A percentile compares a stretch with the other conserved stretches of the same genome.
Conservation (phyloP, 2,797 vertebrate genomes). For the Gouania willdenowi region DNA sequence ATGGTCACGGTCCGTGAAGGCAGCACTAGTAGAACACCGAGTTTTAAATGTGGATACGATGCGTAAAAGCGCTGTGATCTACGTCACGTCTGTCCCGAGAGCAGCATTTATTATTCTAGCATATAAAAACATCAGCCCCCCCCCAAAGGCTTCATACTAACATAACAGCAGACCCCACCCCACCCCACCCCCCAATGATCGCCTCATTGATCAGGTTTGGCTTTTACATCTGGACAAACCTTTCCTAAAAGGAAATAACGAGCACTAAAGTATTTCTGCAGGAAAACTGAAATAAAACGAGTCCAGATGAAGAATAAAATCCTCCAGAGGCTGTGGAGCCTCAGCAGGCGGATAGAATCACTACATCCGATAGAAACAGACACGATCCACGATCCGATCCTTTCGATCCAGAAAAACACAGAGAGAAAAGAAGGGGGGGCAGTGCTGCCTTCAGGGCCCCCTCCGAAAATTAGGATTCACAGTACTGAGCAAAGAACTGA, state of each 20-base stretch:
- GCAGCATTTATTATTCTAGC: too few species aligned
- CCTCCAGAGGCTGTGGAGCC: too few species aligned
- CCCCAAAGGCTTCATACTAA: too few species aligned
- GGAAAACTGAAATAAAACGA: too few species aligned
- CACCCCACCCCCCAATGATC: constrained; percentile 4
- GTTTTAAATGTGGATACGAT: constrained; percentile 16
- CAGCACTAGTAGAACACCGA: constrained; percentile 46
- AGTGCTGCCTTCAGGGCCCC: constrained; percentile 24
- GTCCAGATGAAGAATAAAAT: too few species aligned
- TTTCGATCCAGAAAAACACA: constrained; percentile 10
- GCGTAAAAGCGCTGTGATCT: constrained; percentile 28
- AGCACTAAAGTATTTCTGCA: too few species aligned
- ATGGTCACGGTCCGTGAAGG: constrained; percentile 54
- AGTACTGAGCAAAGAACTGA: too few species aligned
- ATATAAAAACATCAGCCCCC: neutral
- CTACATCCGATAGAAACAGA: constrained; percentile 3
- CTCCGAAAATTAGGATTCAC: neutral
- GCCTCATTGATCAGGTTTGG: too few species aligned
- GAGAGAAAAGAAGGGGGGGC: constrained; percentile 48
- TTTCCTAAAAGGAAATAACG: too few species aligned
- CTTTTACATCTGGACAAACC: too few species aligned
- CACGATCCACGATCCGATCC: constrained; percentile 8
- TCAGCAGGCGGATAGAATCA: too few species aligned
- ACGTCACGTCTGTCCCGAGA: constrained; percentile 32
- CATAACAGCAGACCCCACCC: neutral